Evolutionary conservation across 2,113 vertebrate genomes (phyloP), one percentile per base, ranked within the genome.

Genomic region (Theristicus caerulescens): DNA sequence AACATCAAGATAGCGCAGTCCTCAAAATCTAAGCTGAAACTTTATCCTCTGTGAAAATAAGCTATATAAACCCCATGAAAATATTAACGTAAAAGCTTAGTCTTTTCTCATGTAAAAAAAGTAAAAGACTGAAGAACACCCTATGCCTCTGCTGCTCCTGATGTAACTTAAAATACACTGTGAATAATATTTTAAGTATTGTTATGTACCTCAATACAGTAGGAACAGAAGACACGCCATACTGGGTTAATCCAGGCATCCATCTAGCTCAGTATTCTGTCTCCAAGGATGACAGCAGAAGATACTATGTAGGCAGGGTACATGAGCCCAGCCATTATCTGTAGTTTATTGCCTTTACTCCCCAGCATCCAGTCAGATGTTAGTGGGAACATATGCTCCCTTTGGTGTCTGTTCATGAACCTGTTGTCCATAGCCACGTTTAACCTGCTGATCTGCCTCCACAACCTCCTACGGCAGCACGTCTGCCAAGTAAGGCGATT

Each of bases 361-460:
- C 32, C 54, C 71, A 86, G 57, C 74, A 90, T 6, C 29, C 12
- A 70, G 73, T 6, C 59, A 52, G 40, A 34, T 22, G 47, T 64
- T n/a, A 85, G 44, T 0, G 24, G 44, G 49, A 86, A 57, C 26
- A 55, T 0, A 36, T 2, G 17, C 25, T 47, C 58, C 62, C 34
- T 52, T 34, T 31, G 7, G 2, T 6, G 38, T 13, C 36, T 73
- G 62, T 42, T 64, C 20, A 9, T 1, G 4, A 58, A 69, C 57
- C 58, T 55, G 20, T 3, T 2, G 1, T 21, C 71, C 52, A 10
- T 1, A 82, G 52, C 47, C 0, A 0, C 8, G 42, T 61, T 89
- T 34, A 80, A 88, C 64, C 54, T 73, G 54, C 46, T 67, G 16
- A n/a, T 54, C 81, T 54, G 51, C n/a, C 31, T 19, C 13, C 65